Percentiles rank a stretch among this genome's conserved stretches.
Conservation (phyloP, 2,113 vertebrate genomes). For the Electrona antarctica region DNA sequence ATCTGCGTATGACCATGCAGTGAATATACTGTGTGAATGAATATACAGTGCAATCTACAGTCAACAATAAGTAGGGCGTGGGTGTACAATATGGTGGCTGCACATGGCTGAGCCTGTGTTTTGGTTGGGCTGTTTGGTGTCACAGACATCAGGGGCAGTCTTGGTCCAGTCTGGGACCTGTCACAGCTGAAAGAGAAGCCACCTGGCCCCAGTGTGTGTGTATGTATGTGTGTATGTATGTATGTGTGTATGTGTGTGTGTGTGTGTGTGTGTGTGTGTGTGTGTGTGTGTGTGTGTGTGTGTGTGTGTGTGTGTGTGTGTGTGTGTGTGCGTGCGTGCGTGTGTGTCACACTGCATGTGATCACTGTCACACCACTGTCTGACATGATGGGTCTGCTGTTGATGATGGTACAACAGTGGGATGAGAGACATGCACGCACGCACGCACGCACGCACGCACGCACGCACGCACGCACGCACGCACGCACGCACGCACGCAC, state of each 20-base stretch:
- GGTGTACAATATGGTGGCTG: conserved; percentile 32
- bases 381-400: conserved; percentile 54
- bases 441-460: background rate
- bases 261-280: conserved; percentile 19
- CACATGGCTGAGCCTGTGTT: conserved; percentile 51
- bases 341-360: conserved; percentile 12
- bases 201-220: conserved; percentile 32
- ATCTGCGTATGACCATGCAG: no score
- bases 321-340: conserved; percentile 22
- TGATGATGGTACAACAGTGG: conserved; percentile 17
- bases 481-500: background rate
- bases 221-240: conserved; percentile 25
- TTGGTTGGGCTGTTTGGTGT: conserved; percentile 39
- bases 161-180: conserved; percentile 52
- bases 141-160: conserved; percentile 54
- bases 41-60: no score
- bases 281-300: conserved; percentile 13
- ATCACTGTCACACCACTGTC: conserved; percentile 61
- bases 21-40: no score
- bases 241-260: conserved; percentile 28
- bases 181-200: conserved; percentile 55
- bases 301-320: conserved; percentile 25
- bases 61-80: no score
- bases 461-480: background rate
- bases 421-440: background rate